Base-by-base conservation (phyloP, 2,888 invertebrate species). In the Eupithecia subfuscata region DNA sequence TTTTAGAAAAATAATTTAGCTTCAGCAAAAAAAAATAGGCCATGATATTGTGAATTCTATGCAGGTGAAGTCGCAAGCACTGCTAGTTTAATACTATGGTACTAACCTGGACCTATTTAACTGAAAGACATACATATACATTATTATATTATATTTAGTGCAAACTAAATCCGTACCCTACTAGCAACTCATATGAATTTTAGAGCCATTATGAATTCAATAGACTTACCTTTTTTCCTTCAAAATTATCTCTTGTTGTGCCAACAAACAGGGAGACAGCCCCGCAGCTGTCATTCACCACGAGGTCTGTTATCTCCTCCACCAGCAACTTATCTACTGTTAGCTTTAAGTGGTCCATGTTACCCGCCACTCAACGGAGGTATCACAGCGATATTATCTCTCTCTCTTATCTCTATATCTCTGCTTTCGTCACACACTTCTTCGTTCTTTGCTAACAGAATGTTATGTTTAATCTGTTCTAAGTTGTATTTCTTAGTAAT, bases 351-450 rank as follows among this genome's bases (percentile, higher is more conserved):
- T 96, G 95, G 92, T 98, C 96, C 96, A 97, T 97, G 45, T 94
- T 96, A 97, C 84, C 99, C 99, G 84, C 99, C 99, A 92, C 99
- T 99, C 71, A 99, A 95, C 0, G 99, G 99, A 72, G 99, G 99
- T 86, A 99, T 99, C 18, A 99, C 96, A 78, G 99, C 99, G 79
- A 99, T 95, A 90, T 97, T 97, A 95, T 99, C 98, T 79, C 96
- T 96, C 40, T 96, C 94, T 60, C 95, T 95, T 9, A 98, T 90
- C 34, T 92, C 87, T 60, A 97, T 89, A 63, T 92, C 89, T 56
- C 92, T 89, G 52, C 95, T 92, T 2, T 95, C 92, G 74, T 94
- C 91, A 79, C 97, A 95, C 82, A 98, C 98, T 81, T 96, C 96
- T 86, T 98, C 97, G 94, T 99, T 99, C 70, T 97, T 92, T 0